Conservation (phyloP, 2,113 vertebrate species). For the Oxyruncus cristatus region DNA sequence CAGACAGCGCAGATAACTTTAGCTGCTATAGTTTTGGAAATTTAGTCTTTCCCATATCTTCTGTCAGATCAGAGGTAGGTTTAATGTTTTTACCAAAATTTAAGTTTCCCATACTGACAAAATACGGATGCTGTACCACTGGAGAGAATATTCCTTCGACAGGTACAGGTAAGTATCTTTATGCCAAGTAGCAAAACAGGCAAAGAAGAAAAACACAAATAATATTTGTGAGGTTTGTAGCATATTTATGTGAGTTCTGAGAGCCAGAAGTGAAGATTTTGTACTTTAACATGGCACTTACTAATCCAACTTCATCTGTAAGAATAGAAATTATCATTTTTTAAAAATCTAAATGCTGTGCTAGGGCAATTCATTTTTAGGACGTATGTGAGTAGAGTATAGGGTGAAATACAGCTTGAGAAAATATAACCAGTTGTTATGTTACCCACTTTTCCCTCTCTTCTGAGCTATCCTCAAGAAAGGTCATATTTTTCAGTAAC, state of each 20-base stretch:
- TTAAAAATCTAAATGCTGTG: background rate
- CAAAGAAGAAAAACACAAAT: background rate
- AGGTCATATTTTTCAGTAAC: background rate
- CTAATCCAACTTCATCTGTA: background rate
- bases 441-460: background rate
- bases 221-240: background rate
- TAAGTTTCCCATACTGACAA: background rate
- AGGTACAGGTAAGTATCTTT: background rate
- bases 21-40: background rate
- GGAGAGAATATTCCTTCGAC: background rate
- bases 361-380: background rate
- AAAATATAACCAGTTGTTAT: background rate
- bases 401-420: background rate
- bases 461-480: background rate
- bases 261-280: background rate
- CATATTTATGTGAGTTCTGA: background rate
- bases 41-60: background rate
- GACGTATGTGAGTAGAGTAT: background rate
- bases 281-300: background rate
- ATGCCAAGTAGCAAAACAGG: background rate
- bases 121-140: background rate
- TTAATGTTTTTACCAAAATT: background rate
- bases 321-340: background rate
- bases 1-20: background rate
- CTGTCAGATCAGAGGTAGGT: background rate